These are phyloP conservation scores for Lasaia peninsularis DNA, from an alignment of 1,140 invertebrate genomes.

Conservation along the genomic window DNA sequence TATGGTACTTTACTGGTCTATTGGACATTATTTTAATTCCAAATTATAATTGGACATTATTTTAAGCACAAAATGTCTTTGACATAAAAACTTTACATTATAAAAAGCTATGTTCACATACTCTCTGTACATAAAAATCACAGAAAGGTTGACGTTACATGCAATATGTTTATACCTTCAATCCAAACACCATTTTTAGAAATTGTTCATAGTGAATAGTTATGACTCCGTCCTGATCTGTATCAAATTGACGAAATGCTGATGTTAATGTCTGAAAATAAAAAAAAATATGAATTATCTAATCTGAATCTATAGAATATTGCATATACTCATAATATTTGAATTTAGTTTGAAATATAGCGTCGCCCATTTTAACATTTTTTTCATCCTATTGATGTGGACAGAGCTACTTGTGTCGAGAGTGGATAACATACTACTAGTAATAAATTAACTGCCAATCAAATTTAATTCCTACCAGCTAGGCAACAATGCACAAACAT, in stretches of 20 bases:
- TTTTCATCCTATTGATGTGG: neutral
- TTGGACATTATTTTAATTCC: too few relatives aligned
- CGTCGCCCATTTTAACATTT: neutral
- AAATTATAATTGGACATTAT: too few relatives aligned
- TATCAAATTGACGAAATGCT: conserved; percentile 93
- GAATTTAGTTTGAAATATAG: too few relatives aligned
- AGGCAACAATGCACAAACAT: too few relatives aligned
- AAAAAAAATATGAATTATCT: conserved; percentile 16
- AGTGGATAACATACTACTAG: too few relatives aligned
- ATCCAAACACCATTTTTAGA: conserved; percentile 94
- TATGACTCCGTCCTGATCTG: conserved; percentile 96
- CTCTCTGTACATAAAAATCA: neutral
- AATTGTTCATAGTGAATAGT: conserved; percentile 99
- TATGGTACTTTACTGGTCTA: too few relatives aligned
- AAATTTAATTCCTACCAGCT: too few relatives aligned
- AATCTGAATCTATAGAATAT: too few relatives aligned
- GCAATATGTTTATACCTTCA: conserved; percentile 84
- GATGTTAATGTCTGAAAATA: conserved; percentile 92
- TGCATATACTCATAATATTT: too few relatives aligned
- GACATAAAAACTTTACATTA: neutral
- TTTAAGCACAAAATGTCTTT: neutral
- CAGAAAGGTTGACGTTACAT: conserved; percentile 1
- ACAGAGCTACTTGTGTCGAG: too few relatives aligned
- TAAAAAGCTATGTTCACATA: neutral
- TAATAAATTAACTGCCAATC: too few relatives aligned